Percentiles rank a stretch among this genome's conserved stretches.
These are phyloP conservation scores for Maconellicoccus hirsutus DNA, from an alignment of 1,140 invertebrate genomes.

Conservation along the genomic window DNA sequence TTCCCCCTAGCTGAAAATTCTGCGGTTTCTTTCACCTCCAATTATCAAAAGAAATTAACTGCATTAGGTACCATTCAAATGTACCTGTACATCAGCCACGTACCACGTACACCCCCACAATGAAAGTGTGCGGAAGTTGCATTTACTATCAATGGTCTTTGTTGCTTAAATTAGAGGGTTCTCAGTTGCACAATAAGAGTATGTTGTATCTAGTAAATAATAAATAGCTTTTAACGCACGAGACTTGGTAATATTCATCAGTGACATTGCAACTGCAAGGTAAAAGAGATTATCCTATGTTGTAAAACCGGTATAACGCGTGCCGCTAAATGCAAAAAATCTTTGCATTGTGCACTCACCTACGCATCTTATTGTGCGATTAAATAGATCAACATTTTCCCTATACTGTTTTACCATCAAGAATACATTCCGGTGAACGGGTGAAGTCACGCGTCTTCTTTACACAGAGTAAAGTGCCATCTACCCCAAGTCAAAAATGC, in stretches of 20 bases:
- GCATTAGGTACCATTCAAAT: neutral
- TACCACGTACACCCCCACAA: neutral
- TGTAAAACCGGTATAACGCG: constrained; percentile 3
- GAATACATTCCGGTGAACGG: neutral
- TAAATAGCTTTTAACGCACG: constrained; percentile 3
- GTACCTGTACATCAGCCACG: neutral
- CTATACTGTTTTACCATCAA: neutral
- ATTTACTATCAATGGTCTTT: neutral
- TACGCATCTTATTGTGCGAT: neutral
- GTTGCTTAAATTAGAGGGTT: constrained; percentile 8
- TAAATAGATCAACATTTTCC: neutral
- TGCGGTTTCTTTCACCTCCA: neutral
- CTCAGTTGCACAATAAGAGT: neutral
- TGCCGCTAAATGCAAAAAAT: neutral
- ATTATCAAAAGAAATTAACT: neutral
- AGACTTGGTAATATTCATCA: constrained; percentile 5
- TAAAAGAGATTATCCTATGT: neutral
- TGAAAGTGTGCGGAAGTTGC: constrained; percentile 7
- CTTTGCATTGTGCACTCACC: constrained; percentile 2
- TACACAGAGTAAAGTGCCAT: too few relatives aligned
- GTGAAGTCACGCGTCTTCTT: neutral
- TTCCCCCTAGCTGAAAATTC: neutral
- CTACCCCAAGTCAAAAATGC: too few relatives aligned
- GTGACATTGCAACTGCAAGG: constrained; percentile 7
- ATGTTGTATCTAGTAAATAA: neutral